phyloP scores from a whole-genome alignment of 2,113 vertebrate species.

The Mormoops blainvillei region DNA sequence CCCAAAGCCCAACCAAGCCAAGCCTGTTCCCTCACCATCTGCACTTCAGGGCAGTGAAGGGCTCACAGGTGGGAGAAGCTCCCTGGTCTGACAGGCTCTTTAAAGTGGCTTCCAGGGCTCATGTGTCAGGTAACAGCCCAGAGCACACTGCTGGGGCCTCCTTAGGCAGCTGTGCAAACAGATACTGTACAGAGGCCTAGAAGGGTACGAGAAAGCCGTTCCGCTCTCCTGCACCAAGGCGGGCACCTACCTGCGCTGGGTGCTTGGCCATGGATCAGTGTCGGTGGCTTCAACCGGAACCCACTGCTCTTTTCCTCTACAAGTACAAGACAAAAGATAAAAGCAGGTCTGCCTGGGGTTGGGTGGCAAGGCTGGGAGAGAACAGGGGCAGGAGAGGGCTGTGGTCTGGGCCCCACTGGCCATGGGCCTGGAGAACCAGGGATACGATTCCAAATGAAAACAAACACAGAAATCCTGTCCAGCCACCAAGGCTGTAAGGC shows the following conservation, averaged over 20 bases:
- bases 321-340: slow-evolving; percentile 61
- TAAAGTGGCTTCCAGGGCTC: not conserved
- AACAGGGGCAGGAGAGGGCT: not conserved
- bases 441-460: not conserved
- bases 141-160: fast-evolving
- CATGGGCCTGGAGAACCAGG: not conserved
- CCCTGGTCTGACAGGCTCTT: not conserved
- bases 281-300: slow-evolving; percentile 96
- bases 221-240: fast-evolving
- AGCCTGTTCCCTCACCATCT: not conserved
- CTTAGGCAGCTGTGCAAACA: not conserved
- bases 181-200: not conserved
- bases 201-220: not conserved
- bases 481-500: not conserved
- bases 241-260: slow-evolving; percentile 92
- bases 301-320: slow-evolving; percentile 95
- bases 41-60: not conserved
- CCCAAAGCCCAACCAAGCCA: not conserved
- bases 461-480: not conserved
- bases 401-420: not conserved
- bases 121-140: not conserved
- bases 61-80: not conserved
- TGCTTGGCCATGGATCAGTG: slow-evolving; percentile 96
- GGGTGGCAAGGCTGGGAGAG: not conserved
- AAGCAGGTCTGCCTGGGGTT: not conserved